Percentiles rank a stretch among this genome's conserved stretches.
These are phyloP conservation scores for Petrosia ficiformis DNA, from an alignment of 37 sponge, comb jelly and placozoan species.

Conservation along the genomic window DNA sequence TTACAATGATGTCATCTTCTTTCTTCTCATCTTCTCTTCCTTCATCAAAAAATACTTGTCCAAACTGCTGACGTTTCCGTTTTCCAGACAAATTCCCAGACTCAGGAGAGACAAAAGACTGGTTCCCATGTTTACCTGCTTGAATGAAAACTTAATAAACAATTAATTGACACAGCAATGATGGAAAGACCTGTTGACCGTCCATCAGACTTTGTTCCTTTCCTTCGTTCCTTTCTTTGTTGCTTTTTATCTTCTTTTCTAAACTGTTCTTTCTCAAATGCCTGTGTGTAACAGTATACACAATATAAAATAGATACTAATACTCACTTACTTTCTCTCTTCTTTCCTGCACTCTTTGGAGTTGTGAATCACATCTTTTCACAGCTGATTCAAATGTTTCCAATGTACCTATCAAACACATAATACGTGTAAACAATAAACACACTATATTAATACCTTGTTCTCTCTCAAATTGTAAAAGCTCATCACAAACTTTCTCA, in stretches of 20 bases:
- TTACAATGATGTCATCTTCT: too few species aligned
- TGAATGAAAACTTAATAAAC: too few species aligned
- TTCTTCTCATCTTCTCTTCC: too few species aligned
- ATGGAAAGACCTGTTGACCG: too few species aligned
- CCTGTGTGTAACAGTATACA: background rate
- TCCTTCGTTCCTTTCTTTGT: too few species aligned
- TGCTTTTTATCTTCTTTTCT: conserved; percentile 16
- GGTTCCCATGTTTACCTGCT: too few species aligned
- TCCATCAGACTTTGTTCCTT: too few species aligned
- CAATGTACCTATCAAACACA: conserved; percentile 17
- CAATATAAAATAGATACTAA: background rate
- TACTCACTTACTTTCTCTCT: conserved; percentile 35
- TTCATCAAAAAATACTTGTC: too few species aligned
- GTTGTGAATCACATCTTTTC: conserved; percentile 41
- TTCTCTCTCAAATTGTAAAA: conserved; percentile 79
- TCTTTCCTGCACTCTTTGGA: conserved; percentile 39
- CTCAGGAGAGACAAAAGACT: too few species aligned
- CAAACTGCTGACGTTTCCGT: too few species aligned
- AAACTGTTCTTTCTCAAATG: conserved; percentile 9
- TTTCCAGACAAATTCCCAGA: too few species aligned
- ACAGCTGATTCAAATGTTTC: conserved; percentile 41
- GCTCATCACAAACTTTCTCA: conserved; percentile 44
- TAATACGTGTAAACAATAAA: background rate
- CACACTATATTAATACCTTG: conserved; percentile 28
- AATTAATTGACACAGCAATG: too few species aligned